Conservation (phyloP, 2,113 vertebrate species). For the Macrotus californicus region DNA sequence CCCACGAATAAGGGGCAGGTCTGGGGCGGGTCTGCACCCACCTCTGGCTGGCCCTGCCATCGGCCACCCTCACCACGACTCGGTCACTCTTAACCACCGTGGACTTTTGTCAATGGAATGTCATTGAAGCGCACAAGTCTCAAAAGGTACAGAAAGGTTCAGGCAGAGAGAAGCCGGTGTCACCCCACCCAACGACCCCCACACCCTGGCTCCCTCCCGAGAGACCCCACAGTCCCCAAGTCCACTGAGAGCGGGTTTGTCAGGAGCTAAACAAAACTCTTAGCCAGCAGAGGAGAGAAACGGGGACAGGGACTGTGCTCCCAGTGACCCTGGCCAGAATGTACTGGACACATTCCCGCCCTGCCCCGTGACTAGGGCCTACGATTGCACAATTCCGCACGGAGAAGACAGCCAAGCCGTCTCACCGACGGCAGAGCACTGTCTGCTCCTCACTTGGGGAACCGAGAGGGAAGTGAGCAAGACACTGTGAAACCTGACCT, state of each 20-base stretch:
- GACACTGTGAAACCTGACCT: no score
- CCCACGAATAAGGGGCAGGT: not conserved
- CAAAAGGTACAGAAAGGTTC: not conserved
- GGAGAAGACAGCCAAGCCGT: no score
- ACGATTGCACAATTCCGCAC: no score
- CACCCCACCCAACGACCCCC: not conserved
- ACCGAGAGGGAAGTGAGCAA: no score
- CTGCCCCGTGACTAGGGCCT: no score
- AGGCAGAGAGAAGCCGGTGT: not conserved
- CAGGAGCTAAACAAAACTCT: not conserved
- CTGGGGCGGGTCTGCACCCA: not conserved
- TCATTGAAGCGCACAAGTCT: not conserved
- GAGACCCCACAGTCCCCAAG: fast-evolving
- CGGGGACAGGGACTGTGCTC: no score
- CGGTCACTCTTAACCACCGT: not conserved
- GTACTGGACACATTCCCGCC: no score
- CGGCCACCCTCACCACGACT: fast-evolving
- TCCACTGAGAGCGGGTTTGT: not conserved
- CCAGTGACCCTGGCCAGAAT: not conserved
- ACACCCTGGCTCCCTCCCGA: fast-evolving
- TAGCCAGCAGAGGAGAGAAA: not conserved
- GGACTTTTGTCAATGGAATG: no score
- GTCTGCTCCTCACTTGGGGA: no score
- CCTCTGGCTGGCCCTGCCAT: not conserved
- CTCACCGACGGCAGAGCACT: no score